Conservation (phyloP, 2,113 vertebrate species). For the Ictidomys tridecemlineatus region DNA sequence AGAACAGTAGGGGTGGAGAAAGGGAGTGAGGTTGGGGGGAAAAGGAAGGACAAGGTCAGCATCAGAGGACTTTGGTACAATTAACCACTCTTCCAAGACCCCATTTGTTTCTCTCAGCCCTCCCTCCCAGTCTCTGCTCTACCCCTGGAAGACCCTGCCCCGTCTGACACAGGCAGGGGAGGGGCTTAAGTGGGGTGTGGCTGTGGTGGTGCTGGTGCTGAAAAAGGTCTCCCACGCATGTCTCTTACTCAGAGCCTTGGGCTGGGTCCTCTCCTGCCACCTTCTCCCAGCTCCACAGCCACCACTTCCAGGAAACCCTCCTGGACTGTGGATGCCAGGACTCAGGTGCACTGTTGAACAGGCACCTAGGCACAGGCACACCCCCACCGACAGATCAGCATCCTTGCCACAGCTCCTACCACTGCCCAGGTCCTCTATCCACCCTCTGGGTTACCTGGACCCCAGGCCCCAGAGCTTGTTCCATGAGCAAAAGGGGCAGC, state of each 20-base stretch:
- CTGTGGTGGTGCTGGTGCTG: neutral
- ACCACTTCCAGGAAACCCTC: constrained; percentile 16
- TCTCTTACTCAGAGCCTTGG: neutral
- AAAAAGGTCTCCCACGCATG: neutral
- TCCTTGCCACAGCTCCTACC: neutral
- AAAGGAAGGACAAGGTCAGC: neutral
- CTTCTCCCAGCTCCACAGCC: neutral
- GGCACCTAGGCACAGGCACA: neutral
- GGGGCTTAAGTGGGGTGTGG: constrained; percentile 40
- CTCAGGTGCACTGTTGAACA: neutral
- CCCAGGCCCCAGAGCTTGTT: constrained; percentile 71
- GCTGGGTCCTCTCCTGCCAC: neutral
- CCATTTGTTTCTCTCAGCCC: neutral
- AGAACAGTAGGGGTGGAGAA: neutral
- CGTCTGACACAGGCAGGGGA: constrained; percentile 26
- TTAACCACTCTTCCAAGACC: neutral
- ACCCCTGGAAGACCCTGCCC: neutral
- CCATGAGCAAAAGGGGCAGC: constrained; percentile 70
- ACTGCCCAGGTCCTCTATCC: neutral
- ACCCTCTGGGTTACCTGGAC: constrained; percentile 80
- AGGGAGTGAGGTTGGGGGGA: neutral
- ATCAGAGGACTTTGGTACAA: neutral
- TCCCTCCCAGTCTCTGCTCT: neutral
- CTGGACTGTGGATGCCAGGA: neutral
- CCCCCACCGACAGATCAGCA: neutral